Evolutionary conservation across 2,797 vertebrate species (phyloP).

Genomic region (Epinephelus awoara): DNA sequence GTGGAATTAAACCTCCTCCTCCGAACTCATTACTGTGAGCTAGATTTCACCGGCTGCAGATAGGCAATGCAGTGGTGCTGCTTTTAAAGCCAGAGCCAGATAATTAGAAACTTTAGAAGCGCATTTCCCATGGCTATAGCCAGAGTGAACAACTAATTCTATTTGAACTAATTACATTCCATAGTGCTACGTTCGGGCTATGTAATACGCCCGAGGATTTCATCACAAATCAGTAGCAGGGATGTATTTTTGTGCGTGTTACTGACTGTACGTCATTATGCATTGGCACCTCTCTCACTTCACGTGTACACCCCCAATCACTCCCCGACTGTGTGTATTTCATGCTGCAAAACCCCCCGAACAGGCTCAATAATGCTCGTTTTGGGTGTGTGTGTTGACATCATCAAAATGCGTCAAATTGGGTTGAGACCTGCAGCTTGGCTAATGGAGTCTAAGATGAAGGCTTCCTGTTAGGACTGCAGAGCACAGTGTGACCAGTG

Average conservation of each 20-base stretch:
- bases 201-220: conserved; percentile 79
- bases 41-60: conserved; percentile 83
- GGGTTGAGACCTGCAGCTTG: conserved; percentile 35
- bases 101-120: conserved; percentile 88
- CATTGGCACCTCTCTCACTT: conserved; percentile 35
- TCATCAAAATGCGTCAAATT: conserved; percentile 63
- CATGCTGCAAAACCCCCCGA: conserved; percentile 31
- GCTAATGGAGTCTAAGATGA: conserved; percentile 47
- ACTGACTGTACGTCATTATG: conserved; percentile 52
- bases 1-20: conserved; percentile 82
- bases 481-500: background rate
- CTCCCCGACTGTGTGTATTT: conserved; percentile 55
- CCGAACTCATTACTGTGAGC: conserved; percentile 85
- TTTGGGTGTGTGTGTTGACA: conserved; percentile 63
- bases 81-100: conserved; percentile 85
- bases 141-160: conserved; percentile 85
- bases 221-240: conserved; percentile 71
- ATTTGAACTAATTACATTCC: conserved; percentile 87
- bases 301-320: background rate
- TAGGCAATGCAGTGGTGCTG: conserved; percentile 79
- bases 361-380: conserved; percentile 33
- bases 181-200: conserved; percentile 71
- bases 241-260: conserved; percentile 68
- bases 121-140: conserved; percentile 85
- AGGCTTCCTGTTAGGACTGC: conserved; percentile 11